Evolutionary conservation across 2,888 invertebrate species (phyloP), one percentile per base, ranked within the genome.

Genomic region (Merodon equestris): DNA sequence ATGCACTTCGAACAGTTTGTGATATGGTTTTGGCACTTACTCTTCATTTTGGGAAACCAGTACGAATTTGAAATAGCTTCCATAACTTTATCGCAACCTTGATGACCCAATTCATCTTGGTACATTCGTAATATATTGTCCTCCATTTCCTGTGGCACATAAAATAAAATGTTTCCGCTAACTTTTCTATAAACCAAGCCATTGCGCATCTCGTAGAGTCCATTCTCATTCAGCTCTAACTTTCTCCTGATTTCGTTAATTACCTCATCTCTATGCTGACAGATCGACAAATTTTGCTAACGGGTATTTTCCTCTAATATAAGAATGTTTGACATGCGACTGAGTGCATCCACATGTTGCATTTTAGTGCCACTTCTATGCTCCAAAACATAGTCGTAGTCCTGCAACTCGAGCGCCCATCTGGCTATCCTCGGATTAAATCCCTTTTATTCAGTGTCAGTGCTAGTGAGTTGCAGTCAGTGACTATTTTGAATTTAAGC

Each of bases 291-390:
- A 40, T 40, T 40, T n/a, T 40, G 40, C 40, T 40, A 3, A 7
- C 3, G n/a, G 12, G 57, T 34, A 34, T 51, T 57, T 19, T 64
- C 64, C 18, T 64, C 56, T 1, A 64, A n/a, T 44, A 57, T 36
- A 14, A 72, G n/a, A 13, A 70, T 54, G n/a, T 44, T 38, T 10
- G 57, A 36, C 12, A 18, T 12, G 13, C 83, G 40, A 57, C 84
- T 85, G 13, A 85, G 60, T 3, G 85, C 83, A 68, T 85, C 84
- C 1, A 84, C 84, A 79, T 85, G 85, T 14, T 44, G 57, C 85
- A 85, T 86, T 40, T 73, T 64, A 18, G 17, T n/a, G n/a, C 40
- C 40, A n/a, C n/a, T 40, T n/a, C 40, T 10, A 40, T 40, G 40
- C n/a, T 40, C 40, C 9, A 40, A n/a, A 40, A 40, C 10, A 9